Base-by-base conservation (phyloP, 2,113 vertebrate genomes). In the Progne subis region DNA sequence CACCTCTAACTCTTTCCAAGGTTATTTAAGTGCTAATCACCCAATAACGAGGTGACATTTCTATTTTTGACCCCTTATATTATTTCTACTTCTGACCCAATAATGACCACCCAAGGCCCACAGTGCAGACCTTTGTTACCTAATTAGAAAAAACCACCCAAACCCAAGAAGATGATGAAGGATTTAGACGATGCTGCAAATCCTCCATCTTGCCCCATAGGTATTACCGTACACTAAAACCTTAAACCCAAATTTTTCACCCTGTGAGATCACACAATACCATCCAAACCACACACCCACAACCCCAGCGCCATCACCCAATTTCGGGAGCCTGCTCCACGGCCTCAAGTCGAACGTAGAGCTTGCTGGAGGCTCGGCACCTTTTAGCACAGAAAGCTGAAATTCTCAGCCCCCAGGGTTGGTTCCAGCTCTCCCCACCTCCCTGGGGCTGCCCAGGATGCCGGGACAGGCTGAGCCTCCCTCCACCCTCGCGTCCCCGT, bases 401-500 rank as follows among this genome's bases (percentile, higher is more conserved):
- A 34, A 24, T 16, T 7, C 7, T 34, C 56, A 59, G 14, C 32
- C 56, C 24, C 21, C 56, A 24, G 37, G 37, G 37, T 9, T 32
- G n/a, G 6, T 11, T 34, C 56, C 56, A 57, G 14, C 32, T 9
- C 56, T 34, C 32, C 70, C 74, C 11, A 7, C 18, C 12, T 52
- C 39, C 20, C 0, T 0, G 18, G 11, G 3, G 10, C 53, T 53
- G 56, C 81, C 37, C 37, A 37, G 37, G 37, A 9, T 10, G 37
- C 37, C 37, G 37, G 37, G 37, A 10, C 37, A 37, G 49, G 60
- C 69, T 32, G 1, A 84, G 28, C 37, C 60, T 84, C 59, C 67
- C 10, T 26, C 26, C 3, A 13, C 31, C 43, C 37, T 21, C 29
- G 0, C 18, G 0, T 8, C 64, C 4, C 17, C 0, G 1, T 5